Percentiles rank a stretch among this genome's conserved stretches.
phyloP scores from a whole-genome alignment of 2,888 invertebrate species.

The Electrophaes corylata region DNA sequence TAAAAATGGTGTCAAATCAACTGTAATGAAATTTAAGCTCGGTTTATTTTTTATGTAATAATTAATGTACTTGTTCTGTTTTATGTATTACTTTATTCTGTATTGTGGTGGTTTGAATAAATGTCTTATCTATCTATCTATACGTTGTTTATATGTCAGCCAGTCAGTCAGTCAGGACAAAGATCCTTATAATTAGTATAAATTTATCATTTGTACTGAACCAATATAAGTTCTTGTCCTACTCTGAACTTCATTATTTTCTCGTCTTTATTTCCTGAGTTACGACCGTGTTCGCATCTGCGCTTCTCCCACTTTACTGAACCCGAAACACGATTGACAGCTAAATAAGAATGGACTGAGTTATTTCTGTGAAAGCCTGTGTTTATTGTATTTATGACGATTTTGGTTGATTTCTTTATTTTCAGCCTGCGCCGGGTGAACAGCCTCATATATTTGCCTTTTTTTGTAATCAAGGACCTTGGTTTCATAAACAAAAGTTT shows the following conservation, averaged over 20 bases:
- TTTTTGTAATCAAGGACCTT: background rate
- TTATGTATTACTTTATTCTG: too few relatives aligned
- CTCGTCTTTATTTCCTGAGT: constrained; percentile 50
- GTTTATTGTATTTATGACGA: constrained; percentile 28
- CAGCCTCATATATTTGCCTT: background rate
- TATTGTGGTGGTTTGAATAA: too few relatives aligned
- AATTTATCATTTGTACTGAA: constrained; percentile 1
- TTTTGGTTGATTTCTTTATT: constrained; percentile 12
- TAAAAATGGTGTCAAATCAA: too few relatives aligned
- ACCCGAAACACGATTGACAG: constrained; percentile 75
- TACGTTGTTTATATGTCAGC: too few relatives aligned
- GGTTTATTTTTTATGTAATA: too few relatives aligned
- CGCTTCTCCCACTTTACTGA: constrained; percentile 56
- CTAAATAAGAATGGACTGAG: constrained; percentile 66
- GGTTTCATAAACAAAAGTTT: too few relatives aligned
- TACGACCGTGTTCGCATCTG: constrained; percentile 68
- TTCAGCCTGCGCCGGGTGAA: background rate
- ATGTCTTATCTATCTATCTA: too few relatives aligned
- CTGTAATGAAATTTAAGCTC: too few relatives aligned
- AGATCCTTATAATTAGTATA: too few relatives aligned
- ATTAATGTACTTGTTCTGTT: too few relatives aligned
- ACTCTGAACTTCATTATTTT: background rate
- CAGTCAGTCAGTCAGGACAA: too few relatives aligned
- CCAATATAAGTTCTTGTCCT: background rate
- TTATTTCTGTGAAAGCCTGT: constrained; percentile 20